Base-by-base conservation (phyloP, 2,888 invertebrate species). In the Lamproptera curius region DNA sequence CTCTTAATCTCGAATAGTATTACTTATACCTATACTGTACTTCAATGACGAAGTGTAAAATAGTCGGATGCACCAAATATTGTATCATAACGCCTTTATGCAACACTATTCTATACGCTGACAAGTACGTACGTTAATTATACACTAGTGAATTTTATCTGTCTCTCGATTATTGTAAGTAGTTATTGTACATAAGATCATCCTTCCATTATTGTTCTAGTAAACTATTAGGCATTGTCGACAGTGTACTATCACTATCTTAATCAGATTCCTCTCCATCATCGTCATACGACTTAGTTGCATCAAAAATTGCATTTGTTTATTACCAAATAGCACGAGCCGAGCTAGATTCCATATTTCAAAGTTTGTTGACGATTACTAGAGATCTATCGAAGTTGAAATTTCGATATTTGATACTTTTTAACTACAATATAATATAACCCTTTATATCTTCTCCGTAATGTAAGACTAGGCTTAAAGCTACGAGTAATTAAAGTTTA, bases 281-380 rank as follows among this genome's bases (percentile, higher is more conserved):
- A 23, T 8, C 3, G 23, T 42, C 48, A 39, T 48, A 43, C 42
- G 38, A 43, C 57, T 66, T 79, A 83, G 82, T 63, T 71, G 67
- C 84, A 83, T 82, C 65, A 80, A 76, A 31, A 72, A 66, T 67
- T 82, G 84, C 85, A 84, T 84, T 85, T 81, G 84, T 85, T 85
- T 74, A 73, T 61, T 76, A 83, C 78, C 74, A 82, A 82, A 81
- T 73, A 76, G 83, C 86, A 85, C 85, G 59, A 70, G 62, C 70
- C 77, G 73, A 73, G 65, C 67, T 84, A 85, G 83, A 62, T 57
- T 53, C 65, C 81, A 79, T 65, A 61, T 69, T 73, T 70, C 63
- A 63, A 73, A 63, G 59, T 73, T 74, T 67, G 67, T 75, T 76
- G 67, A 60, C 59, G 59, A 49, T 59, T 75, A 55, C 42, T 59